Evolutionary conservation across 2,113 vertebrate species (phyloP).

Genomic region (Oxyura jamaicensis): DNA sequence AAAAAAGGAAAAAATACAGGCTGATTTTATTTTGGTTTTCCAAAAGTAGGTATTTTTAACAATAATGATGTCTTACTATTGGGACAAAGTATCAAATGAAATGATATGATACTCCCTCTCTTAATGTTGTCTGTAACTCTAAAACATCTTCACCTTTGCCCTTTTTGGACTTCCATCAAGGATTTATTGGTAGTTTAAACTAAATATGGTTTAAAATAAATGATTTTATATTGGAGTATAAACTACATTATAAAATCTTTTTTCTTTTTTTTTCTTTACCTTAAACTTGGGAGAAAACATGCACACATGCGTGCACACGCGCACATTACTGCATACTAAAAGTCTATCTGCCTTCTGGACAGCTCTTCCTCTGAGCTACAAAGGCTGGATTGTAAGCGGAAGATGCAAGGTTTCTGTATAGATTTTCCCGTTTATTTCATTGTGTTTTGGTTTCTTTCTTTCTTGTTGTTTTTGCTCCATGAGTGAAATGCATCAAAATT

Average conservation of each 20-base stretch:
- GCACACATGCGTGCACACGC: accelerated
- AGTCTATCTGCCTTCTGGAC: not conserved
- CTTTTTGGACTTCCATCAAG: not conserved
- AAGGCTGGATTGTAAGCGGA: not conserved
- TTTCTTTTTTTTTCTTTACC: too few species aligned
- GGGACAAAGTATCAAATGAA: not conserved
- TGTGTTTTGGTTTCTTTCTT: not conserved
- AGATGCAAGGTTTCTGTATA: not conserved
- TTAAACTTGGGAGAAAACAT: not conserved
- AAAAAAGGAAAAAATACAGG: not conserved
- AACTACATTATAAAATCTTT: not conserved
- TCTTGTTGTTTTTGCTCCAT: not conserved
- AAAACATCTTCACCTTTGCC: not conserved
- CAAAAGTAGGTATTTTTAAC: not conserved
- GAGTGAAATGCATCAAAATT: not conserved
- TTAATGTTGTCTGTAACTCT: not conserved
- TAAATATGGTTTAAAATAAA: not conserved
- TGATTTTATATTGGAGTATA: not conserved
- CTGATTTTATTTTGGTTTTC: not conserved
- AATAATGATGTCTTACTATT: not conserved
- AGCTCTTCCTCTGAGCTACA: not conserved
- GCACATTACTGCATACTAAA: not conserved
- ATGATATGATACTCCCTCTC: not conserved
- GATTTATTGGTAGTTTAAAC: not conserved
- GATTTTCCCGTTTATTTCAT: too few species aligned